phyloP scores from a whole-genome alignment of 64 coral and sea anemone genomes.

The Porites australiensis region DNA sequence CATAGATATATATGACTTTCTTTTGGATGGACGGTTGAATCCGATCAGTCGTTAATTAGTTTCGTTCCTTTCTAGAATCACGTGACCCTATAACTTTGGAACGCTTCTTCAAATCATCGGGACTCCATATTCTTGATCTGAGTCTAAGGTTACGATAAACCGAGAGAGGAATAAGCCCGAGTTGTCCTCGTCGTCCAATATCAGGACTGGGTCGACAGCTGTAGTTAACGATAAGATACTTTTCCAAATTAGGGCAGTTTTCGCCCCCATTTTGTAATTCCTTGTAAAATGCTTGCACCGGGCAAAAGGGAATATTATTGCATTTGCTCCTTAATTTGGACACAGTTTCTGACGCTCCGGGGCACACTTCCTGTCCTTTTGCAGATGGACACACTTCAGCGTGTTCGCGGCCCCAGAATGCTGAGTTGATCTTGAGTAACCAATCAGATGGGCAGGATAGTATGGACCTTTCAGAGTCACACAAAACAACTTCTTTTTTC shows the following conservation, averaged over 20 bases:
- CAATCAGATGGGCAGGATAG: slow-evolving; percentile 88
- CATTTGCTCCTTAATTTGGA: slow-evolving; percentile 84
- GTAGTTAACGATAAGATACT: slow-evolving; percentile 86
- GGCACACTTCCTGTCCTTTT: slow-evolving; percentile 64
- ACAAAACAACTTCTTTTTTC: slow-evolving; percentile 80
- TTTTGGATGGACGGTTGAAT: too few species aligned
- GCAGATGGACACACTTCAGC: slow-evolving; percentile 68
- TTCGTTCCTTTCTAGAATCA: neutral
- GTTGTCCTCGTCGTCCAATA: slow-evolving; percentile 77
- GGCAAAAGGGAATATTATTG: slow-evolving; percentile 85
- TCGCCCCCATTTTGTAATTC: slow-evolving; percentile 94
- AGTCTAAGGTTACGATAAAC: slow-evolving; percentile 62
- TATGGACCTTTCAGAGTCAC: slow-evolving; percentile 78
- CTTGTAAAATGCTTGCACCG: slow-evolving; percentile 64
- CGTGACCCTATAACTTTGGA: neutral
- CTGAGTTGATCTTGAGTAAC: slow-evolving; percentile 86
- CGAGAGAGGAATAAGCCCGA: slow-evolving; percentile 85
- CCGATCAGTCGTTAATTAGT: neutral
- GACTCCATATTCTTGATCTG: slow-evolving; percentile 57
- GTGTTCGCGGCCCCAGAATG: slow-evolving; percentile 87
- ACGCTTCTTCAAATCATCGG: slow-evolving; percentile 10
- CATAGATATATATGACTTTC: too few species aligned
- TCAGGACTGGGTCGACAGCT: slow-evolving; percentile 75
- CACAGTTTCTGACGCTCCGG: slow-evolving; percentile 86
- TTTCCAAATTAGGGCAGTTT: slow-evolving; percentile 83